phyloP scores from a whole-genome alignment of 2,797 vertebrate genomes.

The Ibycter americanus region DNA sequence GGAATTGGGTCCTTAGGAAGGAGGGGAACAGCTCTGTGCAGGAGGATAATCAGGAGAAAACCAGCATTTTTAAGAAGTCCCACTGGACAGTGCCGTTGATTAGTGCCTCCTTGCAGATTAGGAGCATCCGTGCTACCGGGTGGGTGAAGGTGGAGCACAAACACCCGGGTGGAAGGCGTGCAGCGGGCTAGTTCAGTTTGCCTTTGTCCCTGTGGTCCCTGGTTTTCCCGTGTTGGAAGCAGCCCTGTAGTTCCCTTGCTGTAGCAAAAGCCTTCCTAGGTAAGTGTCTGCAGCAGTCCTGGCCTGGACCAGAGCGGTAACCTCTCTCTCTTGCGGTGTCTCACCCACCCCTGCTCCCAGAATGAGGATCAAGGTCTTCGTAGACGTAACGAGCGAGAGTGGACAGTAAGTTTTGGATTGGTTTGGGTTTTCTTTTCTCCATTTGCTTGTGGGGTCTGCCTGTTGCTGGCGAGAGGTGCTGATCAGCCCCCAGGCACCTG shows the following conservation, averaged over 20 bases:
- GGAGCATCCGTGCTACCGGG: neutral
- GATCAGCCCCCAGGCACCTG: neutral
- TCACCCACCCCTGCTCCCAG: constrained; percentile 73
- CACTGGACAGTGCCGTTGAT: neutral
- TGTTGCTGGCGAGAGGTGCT: neutral
- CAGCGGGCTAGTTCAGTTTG: neutral
- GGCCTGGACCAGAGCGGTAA: neutral
- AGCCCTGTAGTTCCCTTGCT: constrained; percentile 33
- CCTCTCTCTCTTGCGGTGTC: constrained; percentile 66
- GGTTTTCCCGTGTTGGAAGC: constrained; percentile 8
- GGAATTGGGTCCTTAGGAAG: neutral
- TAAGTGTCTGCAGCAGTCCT: neutral
- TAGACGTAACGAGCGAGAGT: constrained; percentile 85
- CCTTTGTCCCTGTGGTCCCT: neutral
- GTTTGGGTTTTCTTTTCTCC: neutral
- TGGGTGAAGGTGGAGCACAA: neutral
- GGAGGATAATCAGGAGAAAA: neutral
- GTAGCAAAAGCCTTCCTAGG: constrained; percentile 20
- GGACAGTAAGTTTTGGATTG: constrained; percentile 80
- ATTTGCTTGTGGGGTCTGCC: neutral
- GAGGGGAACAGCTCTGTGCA: neutral
- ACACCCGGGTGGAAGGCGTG: rapidly evolving
- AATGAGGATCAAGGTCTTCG: constrained; percentile 85
- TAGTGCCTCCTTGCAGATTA: neutral
- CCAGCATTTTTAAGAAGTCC: rapidly evolving